A percentile compares a stretch with the other conserved stretches of the same genome.
These are phyloP conservation scores for Patagioenas fasciata DNA, from an alignment of 2,113 vertebrate genomes.

Conservation along the genomic window DNA sequence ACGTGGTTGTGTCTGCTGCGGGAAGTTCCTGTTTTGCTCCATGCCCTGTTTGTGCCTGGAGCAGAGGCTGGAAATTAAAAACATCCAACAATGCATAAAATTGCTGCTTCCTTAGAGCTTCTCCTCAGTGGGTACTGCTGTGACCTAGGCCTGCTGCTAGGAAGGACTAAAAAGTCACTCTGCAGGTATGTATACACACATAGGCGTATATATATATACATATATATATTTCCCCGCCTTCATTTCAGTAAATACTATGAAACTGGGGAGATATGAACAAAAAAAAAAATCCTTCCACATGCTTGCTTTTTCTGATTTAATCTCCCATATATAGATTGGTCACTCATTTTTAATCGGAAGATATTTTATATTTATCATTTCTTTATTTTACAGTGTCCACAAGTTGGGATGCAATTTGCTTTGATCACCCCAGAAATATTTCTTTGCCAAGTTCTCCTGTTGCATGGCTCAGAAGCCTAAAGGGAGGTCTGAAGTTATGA, in stretches of 20 bases:
- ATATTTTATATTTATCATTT: not conserved
- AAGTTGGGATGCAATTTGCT: not conserved
- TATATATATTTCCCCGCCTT: not conserved
- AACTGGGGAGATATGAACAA: not conserved
- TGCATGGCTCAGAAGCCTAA: not conserved
- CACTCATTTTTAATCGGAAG: not conserved
- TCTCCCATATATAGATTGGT: not conserved
- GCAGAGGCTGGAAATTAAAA: not conserved
- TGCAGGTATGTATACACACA: not conserved
- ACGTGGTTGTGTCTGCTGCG: not conserved
- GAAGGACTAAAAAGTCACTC: not conserved
- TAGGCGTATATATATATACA: not conserved
- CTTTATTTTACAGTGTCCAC: not conserved
- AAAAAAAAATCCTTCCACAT: not conserved
- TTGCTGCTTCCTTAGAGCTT: not conserved
- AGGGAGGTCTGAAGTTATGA: not conserved
- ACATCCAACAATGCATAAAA: not conserved
- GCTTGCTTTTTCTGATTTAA: not conserved
- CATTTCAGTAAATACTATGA: not conserved
- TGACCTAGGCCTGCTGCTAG: not conserved
- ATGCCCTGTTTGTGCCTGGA: not conserved
- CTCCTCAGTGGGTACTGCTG: not conserved
- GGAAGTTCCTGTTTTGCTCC: not conserved
- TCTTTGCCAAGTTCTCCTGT: not conserved
- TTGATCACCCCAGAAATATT: not conserved